Base-by-base conservation (phyloP, 2,113 vertebrate species). In the Takifugu bimaculatus region DNA sequence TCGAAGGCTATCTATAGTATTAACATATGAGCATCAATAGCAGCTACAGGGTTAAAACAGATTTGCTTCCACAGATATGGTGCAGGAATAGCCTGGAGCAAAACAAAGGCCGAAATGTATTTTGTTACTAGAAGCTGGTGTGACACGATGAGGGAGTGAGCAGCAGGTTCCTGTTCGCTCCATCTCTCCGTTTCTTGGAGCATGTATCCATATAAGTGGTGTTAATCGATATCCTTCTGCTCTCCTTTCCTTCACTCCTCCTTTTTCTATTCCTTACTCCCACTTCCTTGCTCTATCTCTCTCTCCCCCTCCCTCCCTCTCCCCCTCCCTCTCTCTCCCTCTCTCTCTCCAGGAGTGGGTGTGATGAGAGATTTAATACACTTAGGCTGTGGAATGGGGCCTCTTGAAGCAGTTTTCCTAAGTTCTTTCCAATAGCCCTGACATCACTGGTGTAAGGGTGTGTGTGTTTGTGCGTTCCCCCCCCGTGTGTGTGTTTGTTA, bases 361-460 rank as follows among this genome's bases (percentile, higher is more conserved):
- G 62, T 68, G 63, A 72, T 55, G 73, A 74, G 63, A 75, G 76
- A 70, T 71, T 76, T 72, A 74, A 53, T 58, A 70, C 72, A 78
- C 68, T 78, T 47, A 59, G 74, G 43, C 75, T 64, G 48, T 62
- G 6, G 48, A 78, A 65, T 73, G 52, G n/a, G 53, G 51, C 35
- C 54, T 44, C 56, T 60, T 63, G 51, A 56, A 84, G 76, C 57
- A 68, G 65, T 61, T 63, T 75, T 74, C 56, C 67, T 43, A 35
- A 65, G 35, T 69, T 64, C 14, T 27, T 62, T 60, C 59, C 53
- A 63, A 68, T 57, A 72, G 52, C 51, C 58, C 66, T 61, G 63
- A 70, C 66, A 74, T 44, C 7, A n/a, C 42, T 48, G 49, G 49
- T 44, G 45, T 48, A 26, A 45, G 53, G 48, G 15, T 43, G 48